Percentiles rank a stretch among this genome's conserved stretches.
Evolutionary conservation across 1,140 invertebrate species (phyloP).

Genomic region (Conus betulinus): DNA sequence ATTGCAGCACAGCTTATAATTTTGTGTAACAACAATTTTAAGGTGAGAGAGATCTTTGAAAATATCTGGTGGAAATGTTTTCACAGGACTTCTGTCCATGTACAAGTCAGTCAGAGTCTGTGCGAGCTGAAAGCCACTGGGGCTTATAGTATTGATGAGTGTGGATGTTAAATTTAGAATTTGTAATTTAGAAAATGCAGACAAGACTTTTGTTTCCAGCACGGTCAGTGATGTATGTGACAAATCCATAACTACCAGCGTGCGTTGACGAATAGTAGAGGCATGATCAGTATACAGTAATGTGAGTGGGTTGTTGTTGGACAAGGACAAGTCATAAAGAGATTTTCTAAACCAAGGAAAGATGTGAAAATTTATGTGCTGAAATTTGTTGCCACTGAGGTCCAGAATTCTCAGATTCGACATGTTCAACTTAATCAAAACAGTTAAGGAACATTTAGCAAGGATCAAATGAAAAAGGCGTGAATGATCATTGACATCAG

Average conservation of each 20-base stretch:
- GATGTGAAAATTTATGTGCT: background rate
- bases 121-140: too few relatives aligned
- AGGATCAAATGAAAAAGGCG: conserved; percentile 17
- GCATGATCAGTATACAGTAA: background rate
- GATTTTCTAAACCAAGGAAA: background rate
- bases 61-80: too few relatives aligned
- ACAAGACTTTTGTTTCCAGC: background rate
- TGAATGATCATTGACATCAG: background rate
- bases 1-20: too few relatives aligned
- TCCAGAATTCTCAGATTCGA: conserved; percentile 30
- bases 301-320: background rate
- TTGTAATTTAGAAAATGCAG: background rate
- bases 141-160: background rate
- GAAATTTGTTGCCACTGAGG: background rate
- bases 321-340: background rate
- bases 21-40: too few relatives aligned
- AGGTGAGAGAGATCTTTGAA: too few relatives aligned
- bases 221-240: background rate
- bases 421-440: background rate
- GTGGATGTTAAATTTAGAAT: background rate
- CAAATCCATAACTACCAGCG: background rate
- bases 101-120: too few relatives aligned
- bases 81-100: too few relatives aligned
- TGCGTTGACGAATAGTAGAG: background rate
- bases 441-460: background rate